phyloP scores from a whole-genome alignment of 1,140 invertebrate species.

The Tachypleus tridentatus region DNA sequence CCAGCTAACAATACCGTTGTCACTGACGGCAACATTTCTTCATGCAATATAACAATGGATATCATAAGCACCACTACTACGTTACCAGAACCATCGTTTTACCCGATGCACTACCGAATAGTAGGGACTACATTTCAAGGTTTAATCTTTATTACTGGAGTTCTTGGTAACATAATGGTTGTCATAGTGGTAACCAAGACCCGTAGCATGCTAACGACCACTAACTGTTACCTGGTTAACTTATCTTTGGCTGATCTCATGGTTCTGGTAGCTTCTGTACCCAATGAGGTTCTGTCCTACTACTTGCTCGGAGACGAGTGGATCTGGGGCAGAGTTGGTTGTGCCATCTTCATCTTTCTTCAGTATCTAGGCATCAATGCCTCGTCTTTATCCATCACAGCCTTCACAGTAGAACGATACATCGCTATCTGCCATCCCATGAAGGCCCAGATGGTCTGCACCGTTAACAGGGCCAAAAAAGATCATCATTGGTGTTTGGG shows the following conservation, averaged over 20 bases:
- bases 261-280: constrained; percentile 44
- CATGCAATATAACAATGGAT: too few relatives aligned
- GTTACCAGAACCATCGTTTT: constrained; percentile 31
- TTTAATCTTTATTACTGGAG: constrained; percentile 43
- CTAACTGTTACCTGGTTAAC: constrained; percentile 49
- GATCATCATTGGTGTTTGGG: constrained; percentile 45
- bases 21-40: too few relatives aligned
- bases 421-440: constrained; percentile 49
- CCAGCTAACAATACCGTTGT: too few relatives aligned
- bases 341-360: constrained; percentile 47
- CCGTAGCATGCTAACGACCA: constrained; percentile 44
- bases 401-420: constrained; percentile 51
- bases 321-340: constrained; percentile 46
- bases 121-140: constrained; percentile 46
- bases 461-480: constrained; percentile 43
- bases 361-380: constrained; percentile 56
- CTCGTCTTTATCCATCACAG: constrained; percentile 50
- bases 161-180: constrained; percentile 44
- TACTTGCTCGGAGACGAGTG: constrained; percentile 44
- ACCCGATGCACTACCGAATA: constrained; percentile 38
- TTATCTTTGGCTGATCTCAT: constrained; percentile 47
- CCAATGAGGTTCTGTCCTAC: constrained; percentile 46
- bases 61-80: too few relatives aligned
- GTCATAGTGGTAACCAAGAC: constrained; percentile 40
- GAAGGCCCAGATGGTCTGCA: constrained; percentile 44